Percentiles rank a stretch among this genome's conserved stretches.
phyloP scores from a whole-genome alignment of 2,113 vertebrate genomes.

The Pandion haliaetus region DNA sequence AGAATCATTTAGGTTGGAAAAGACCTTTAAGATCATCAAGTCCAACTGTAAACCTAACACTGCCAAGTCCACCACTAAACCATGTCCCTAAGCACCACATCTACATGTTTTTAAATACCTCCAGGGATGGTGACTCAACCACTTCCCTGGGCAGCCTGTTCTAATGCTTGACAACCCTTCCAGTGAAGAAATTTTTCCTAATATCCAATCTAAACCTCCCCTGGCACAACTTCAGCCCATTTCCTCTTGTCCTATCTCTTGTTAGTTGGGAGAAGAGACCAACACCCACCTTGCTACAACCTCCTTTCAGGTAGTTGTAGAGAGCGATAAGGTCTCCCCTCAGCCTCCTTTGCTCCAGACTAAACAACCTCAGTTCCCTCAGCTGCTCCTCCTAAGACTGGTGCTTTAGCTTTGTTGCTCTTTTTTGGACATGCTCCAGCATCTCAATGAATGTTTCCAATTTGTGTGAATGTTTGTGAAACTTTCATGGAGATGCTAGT shows the following conservation, averaged over 20 bases:
- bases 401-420: not conserved
- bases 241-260: not conserved
- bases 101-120: not conserved
- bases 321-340: too few relatives aligned
- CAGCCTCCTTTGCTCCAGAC: too few relatives aligned
- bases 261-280: not conserved
- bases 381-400: too few relatives aligned
- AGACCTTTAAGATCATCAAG: not conserved
- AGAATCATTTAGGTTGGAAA: not conserved
- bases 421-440: not conserved
- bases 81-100: not conserved
- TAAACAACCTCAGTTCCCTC: not conserved
- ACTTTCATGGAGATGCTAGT: not conserved
- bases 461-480: not conserved
- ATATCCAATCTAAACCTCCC: not conserved
- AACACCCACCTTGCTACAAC: not conserved
- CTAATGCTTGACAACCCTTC: too few relatives aligned
- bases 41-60: not conserved
- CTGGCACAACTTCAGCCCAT: not conserved
- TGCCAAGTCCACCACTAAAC: not conserved
- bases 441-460: not conserved
- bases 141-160: not conserved
- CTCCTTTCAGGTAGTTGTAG: not conserved
- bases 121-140: not conserved
- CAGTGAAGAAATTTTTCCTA: not conserved